Evolutionary conservation across 2,113 vertebrate genomes (phyloP).

Genomic region (Myiopsitta monachus): DNA sequence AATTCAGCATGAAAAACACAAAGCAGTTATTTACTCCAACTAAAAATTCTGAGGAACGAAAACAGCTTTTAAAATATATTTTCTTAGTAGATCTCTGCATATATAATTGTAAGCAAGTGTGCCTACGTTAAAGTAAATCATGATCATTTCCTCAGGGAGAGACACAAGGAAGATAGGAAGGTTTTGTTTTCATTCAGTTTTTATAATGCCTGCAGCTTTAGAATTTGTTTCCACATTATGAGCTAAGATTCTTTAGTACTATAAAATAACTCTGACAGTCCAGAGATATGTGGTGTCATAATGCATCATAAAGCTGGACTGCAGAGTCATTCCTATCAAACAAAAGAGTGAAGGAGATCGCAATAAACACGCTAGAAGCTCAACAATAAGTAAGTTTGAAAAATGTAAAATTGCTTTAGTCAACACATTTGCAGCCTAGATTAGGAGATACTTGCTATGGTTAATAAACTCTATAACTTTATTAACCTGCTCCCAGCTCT

Average conservation of each 20-base stretch:
- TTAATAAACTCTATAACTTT: not conserved
- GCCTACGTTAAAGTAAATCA: not conserved
- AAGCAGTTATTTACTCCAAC: not conserved
- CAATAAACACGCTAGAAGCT: not conserved
- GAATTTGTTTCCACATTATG: not conserved
- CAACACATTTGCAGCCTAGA: not conserved
- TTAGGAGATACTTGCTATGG: not conserved
- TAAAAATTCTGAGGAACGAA: not conserved
- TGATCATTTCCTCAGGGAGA: not conserved
- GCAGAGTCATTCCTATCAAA: not conserved
- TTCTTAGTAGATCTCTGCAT: not conserved
- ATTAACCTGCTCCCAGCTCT: not conserved
- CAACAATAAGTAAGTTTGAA: not conserved
- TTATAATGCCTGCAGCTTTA: not conserved
- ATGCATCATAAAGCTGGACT: not conserved
- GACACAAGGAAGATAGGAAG: not conserved
- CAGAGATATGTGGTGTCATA: not conserved
- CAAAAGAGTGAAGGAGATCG: not conserved
- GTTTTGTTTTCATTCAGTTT: not conserved
- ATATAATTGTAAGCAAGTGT: not conserved
- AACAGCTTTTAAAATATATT: not conserved
- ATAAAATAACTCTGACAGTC: not conserved
- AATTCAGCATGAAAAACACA: not conserved
- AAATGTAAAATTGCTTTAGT: not conserved
- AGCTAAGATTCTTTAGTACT: not conserved